phyloP scores from a whole-genome alignment of 2,113 vertebrate genomes.

The Pedetes capensis region DNA sequence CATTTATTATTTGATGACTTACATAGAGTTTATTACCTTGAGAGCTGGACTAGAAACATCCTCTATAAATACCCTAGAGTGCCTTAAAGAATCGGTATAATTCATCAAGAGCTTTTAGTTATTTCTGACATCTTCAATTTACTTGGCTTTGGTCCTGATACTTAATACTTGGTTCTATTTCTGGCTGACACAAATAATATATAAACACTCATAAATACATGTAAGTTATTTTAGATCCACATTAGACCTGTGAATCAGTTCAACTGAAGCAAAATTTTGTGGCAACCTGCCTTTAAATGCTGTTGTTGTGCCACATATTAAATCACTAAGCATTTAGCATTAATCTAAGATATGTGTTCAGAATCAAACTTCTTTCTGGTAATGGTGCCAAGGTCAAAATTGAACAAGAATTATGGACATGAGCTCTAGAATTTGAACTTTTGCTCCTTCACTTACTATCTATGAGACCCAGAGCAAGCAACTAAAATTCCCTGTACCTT shows the following conservation, averaged over 20 bases:
- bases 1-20: constrained; percentile 66
- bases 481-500: not conserved
- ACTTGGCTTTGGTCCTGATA: constrained; percentile 69
- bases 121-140: constrained; percentile 66
- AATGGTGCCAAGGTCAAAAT: constrained; percentile 14
- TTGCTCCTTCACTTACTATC: not conserved
- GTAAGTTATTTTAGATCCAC: constrained; percentile 70
- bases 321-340: constrained; percentile 52
- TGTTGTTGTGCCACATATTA: constrained; percentile 49
- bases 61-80: constrained; percentile 48
- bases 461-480: not conserved
- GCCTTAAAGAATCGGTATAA: constrained; percentile 51
- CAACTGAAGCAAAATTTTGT: constrained; percentile 70
- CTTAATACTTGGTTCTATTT: constrained; percentile 65
- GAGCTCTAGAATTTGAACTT: constrained; percentile 23
- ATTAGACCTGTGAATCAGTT: constrained; percentile 66
- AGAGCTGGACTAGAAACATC: constrained; percentile 44
- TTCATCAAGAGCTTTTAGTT: constrained; percentile 64
- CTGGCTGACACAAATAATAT: constrained; percentile 66
- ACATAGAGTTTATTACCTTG: constrained; percentile 54
- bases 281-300: constrained; percentile 65
- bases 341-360: constrained; percentile 51
- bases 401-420: not conserved
- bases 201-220: constrained; percentile 67
- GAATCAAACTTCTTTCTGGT: not conserved